A percentile compares a stretch with the other conserved stretches of the same genome.
Evolutionary conservation across 2,888 invertebrate genomes (phyloP).

Genomic region (Heliconius sara): DNA sequence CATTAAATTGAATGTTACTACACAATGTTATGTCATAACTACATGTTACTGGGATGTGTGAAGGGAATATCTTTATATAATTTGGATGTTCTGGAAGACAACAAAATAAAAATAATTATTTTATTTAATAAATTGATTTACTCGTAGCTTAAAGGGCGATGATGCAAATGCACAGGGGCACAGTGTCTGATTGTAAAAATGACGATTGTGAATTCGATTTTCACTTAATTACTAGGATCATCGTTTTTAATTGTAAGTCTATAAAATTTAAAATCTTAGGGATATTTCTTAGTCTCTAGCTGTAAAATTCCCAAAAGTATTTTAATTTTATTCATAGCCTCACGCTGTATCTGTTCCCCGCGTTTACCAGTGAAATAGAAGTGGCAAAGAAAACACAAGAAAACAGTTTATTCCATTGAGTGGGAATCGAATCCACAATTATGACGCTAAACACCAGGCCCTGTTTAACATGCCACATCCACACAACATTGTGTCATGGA

Average conservation of each 20-base stretch:
- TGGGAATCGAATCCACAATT: background rate
- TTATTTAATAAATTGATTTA: no score
- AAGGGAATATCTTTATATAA: conserved; percentile 11
- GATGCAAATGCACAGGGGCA: background rate
- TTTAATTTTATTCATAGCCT: no score
- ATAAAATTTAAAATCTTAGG: no score
- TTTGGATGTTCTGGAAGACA: background rate
- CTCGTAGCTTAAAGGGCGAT: no score
- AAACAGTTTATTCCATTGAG: no score
- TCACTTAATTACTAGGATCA: no score
- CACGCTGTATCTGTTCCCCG: no score
- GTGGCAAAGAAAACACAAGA: no score
- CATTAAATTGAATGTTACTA: conserved; percentile 39
- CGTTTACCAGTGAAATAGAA: no score
- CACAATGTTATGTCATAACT: conserved; percentile 34
- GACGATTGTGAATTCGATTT: background rate
- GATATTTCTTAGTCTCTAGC: no score
- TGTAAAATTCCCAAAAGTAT: no score
- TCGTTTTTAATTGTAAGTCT: no score
- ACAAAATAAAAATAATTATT: background rate
- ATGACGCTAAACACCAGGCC: background rate
- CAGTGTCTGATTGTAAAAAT: background rate
- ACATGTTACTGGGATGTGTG: conserved; percentile 18
- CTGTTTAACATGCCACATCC: conserved; percentile 43
- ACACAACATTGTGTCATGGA: background rate